phyloP scores from a whole-genome alignment of 2,888 invertebrate genomes.

The Sycophila texana region DNA sequence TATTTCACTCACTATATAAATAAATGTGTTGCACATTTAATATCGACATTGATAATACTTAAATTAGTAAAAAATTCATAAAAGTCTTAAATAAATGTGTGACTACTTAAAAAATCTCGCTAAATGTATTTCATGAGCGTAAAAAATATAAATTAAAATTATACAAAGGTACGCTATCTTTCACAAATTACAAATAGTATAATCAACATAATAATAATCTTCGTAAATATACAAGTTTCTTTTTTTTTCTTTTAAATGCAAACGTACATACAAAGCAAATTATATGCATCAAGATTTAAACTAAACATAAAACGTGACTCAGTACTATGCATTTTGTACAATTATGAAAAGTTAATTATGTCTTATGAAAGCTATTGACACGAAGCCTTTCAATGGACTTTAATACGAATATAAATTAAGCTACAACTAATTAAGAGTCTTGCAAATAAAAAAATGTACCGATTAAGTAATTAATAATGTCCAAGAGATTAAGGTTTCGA shows the following conservation, averaged over 20 bases:
- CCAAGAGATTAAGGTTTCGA: slow-evolving; percentile 10
- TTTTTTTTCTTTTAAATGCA: slow-evolving; percentile 33
- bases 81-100: slow-evolving; percentile 45
- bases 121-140: slow-evolving; percentile 37
- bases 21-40: slow-evolving; percentile 22
- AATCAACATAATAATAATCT: slow-evolving; percentile 40
- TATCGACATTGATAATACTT: slow-evolving; percentile 38
- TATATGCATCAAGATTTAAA: slow-evolving; percentile 37
- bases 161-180: slow-evolving; percentile 43
- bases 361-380: slow-evolving; percentile 45
- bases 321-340: slow-evolving; percentile 54
- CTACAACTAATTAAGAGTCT: slow-evolving; percentile 41
- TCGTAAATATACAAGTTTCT: slow-evolving; percentile 53
- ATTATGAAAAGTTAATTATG: slow-evolving; percentile 46
- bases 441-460: slow-evolving; percentile 44
- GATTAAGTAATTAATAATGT: slow-evolving; percentile 18
- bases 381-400: slow-evolving; percentile 39
- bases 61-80: slow-evolving; percentile 43
- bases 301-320: slow-evolving; percentile 49
- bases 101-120: slow-evolving; percentile 24
- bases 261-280: slow-evolving; percentile 53
- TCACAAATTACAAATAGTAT: slow-evolving; percentile 36
- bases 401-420: slow-evolving; percentile 41
- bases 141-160: slow-evolving; percentile 55
- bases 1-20: slow-evolving; percentile 7